Conservation (phyloP, 2,797 vertebrate genomes). For the Chaunax sp. region DNA sequence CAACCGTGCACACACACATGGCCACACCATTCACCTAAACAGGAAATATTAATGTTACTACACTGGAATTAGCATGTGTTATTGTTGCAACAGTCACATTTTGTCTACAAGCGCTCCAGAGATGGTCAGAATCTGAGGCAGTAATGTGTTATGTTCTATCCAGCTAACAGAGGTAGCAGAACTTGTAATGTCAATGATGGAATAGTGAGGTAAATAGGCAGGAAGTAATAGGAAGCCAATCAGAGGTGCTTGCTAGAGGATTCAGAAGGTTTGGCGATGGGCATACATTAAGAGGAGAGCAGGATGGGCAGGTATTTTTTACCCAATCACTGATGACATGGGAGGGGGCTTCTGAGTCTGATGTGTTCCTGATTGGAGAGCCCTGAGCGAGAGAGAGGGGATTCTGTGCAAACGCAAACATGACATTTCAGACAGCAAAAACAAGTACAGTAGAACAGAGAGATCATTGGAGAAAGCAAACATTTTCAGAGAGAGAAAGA, state of each 20-base stretch:
- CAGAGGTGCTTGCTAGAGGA: constrained; percentile 61
- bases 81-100: constrained; percentile 27
- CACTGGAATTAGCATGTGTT: constrained; percentile 35
- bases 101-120: constrained; percentile 39
- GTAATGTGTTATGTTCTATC: constrained; percentile 47
- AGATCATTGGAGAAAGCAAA: constrained; percentile 80
- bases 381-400: constrained; percentile 87
- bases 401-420: constrained; percentile 86
- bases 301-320: constrained; percentile 68
- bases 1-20: constrained; percentile 42
- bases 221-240: constrained; percentile 71
- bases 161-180: constrained; percentile 38
- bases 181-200: constrained; percentile 39
- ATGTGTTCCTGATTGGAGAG: constrained; percentile 81
- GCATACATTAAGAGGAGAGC: constrained; percentile 56
- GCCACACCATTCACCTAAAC: constrained; percentile 22
- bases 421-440: constrained; percentile 82
- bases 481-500: constrained; percentile 70
- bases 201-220: constrained; percentile 55
- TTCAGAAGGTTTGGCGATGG: constrained; percentile 62
- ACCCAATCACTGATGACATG: constrained; percentile 81
- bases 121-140: constrained; percentile 16
- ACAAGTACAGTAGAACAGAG: constrained; percentile 78
- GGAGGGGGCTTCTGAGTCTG: constrained; percentile 76
- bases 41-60: constrained; percentile 28